Conservation (phyloP, 2,888 invertebrate genomes). For the Zeuzera pyrina region DNA sequence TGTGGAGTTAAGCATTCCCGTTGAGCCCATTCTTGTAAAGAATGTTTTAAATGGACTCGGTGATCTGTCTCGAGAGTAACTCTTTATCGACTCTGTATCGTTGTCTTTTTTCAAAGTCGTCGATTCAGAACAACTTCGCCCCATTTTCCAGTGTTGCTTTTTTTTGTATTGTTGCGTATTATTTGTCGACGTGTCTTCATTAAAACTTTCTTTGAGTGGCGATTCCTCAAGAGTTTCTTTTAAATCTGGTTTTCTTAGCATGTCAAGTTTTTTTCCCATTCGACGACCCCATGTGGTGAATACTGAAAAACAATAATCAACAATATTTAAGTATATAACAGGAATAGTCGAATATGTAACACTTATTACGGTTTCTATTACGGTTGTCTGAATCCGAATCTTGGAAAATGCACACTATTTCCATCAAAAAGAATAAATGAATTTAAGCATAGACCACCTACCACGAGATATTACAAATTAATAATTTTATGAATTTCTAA, state of each 20-base stretch:
- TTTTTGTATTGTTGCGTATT: conserved; percentile 65
- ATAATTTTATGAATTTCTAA: no score
- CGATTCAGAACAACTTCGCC: conserved; percentile 64
- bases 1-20: conserved; percentile 79
- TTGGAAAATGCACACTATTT: no score
- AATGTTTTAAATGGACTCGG: conserved; percentile 81
- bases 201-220: conserved; percentile 34
- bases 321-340: no score
- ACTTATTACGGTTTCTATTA: no score
- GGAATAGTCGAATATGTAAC: no score
- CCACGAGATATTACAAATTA: no score
- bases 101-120: conserved; percentile 56
- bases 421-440: no score
- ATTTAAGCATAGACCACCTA: no score
- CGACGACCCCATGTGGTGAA: conserved; percentile 83
- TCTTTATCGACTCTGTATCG: conserved; percentile 61
- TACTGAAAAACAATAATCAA: no score
- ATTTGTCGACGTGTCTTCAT: conserved; percentile 40
- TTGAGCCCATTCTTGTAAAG: conserved; percentile 83
- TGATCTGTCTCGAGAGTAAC: conserved; percentile 67
- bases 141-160: conserved; percentile 75
- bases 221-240: conserved; percentile 66
- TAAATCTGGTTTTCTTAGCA: conserved; percentile 77
- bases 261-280: conserved; percentile 84
- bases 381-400: no score